Base-by-base conservation (phyloP, 2,888 invertebrate species). In the Caenorhabditis auriculariae region DNA sequence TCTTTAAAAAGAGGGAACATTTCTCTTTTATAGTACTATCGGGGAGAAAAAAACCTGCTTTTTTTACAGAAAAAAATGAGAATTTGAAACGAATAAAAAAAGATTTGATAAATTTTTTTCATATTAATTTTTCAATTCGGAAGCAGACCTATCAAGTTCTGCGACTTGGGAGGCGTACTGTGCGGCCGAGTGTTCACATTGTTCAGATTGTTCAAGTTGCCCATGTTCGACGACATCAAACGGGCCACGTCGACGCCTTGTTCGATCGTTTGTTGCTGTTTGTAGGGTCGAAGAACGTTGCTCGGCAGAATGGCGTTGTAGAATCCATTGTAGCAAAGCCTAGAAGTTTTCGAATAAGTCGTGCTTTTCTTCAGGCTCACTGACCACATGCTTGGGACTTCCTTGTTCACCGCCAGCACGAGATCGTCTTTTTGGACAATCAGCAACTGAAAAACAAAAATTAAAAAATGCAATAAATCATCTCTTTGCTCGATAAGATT, bases 291-390 rank as follows among this genome's bases (percentile, higher is more conserved):
- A 17, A 69, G 55, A 28, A 66, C 51, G 4, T 47, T 52, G 21
- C 56, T 58, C 4, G 69, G 66, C 6, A 69, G 55, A 51, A 61
- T 60, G 0, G 66, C 69, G 28, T 69, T 69, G 46, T 69, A 69
- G 39, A 60, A 69, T 12, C 69, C 69, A 50, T 69, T 69, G 42
- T 69, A 69, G 44, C 66, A 66, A 2, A 66, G 37, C 38, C 60
- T 59, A n/a, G 45, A 55, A 26, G 4, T 26, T 51, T 15, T 5
- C 21, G 24, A 12, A 15, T 32, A n/a, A 32, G n/a, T 32, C 9
- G n/a, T 32, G n/a, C 9, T 32, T 32, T n/a, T n/a, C 9, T 32
- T 32, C 9, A 32, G n/a, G 35, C n/a, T 12, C 9, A 44, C 27
- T n/a, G 7, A 46, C 64, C 64, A 64, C 57, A 60, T 59, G 21